Base-by-base conservation (phyloP, 2,113 vertebrate species). In the Archocentrus centrarchus region DNA sequence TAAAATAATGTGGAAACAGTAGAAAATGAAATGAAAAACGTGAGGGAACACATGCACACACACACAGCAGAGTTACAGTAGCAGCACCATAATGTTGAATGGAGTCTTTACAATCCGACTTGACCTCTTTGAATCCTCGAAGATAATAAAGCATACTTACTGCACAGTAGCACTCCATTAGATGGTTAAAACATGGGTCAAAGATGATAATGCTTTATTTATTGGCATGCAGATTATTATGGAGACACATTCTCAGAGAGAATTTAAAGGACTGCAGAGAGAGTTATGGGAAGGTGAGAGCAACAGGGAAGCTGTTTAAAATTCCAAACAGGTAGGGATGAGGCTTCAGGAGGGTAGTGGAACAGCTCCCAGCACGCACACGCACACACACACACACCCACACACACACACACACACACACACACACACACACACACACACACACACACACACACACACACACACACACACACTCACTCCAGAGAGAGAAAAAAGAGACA, bases 301-400 rank as follows among this genome's bases (percentile, higher is more conserved):
- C 85, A 92, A 91, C 79, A 47, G 81, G 77, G 84, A 88, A 85
- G 84, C 89, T 95, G 90, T 83, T 95, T 96, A 94, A 93, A 90
- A 96, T 95, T 95, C 95, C 68, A 89, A 91, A 95, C 94, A 94
- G 93, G 93, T 94, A 94, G 81, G 61, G 80, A 93, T 0, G 79
- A 93, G 94, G 88, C 90, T 92, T 89, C 90, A 88, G 90, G 92
- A 93, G 88, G 82, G 87, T 88, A 83, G 90, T 81, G 86, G 87
- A 92, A 90, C 85, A 79, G 84, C 86, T 76, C 84, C 79, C 22
- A 66, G 44, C 75, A 39, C 17, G 7, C 57, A 47, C 50, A 15
- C 84, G 22, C 35, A 35, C 59, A 44, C 55, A 11, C 15, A 27
- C 20, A 50, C 79, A 62, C 59, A 58, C 80, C 41, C 57, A 3